phyloP scores from a whole-genome alignment of 2,113 vertebrate genomes.

The Aphyosemion australe region DNA sequence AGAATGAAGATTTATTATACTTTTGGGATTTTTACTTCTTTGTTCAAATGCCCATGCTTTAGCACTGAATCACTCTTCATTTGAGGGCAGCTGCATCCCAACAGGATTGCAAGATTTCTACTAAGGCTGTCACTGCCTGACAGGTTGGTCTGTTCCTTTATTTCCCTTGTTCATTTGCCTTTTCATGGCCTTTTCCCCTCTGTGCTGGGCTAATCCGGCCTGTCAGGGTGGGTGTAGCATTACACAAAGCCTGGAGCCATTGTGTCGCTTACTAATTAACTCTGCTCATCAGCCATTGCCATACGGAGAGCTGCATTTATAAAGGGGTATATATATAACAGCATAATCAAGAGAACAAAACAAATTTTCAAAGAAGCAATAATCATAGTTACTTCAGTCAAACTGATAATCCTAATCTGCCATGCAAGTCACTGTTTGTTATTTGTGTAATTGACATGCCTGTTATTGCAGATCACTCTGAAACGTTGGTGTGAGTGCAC shows the following conservation, averaged over 20 bases:
- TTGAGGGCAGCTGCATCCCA: conserved; percentile 15
- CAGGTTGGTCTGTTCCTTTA: conserved; percentile 42
- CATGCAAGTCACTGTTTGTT: neutral
- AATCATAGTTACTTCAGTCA: conserved; percentile 1
- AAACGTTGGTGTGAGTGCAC: conserved; percentile 12
- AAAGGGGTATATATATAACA: conserved; percentile 20
- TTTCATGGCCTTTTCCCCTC: conserved; percentile 58
- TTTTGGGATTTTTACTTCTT: too few species aligned
- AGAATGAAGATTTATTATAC: too few species aligned
- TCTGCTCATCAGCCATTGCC: conserved; percentile 49
- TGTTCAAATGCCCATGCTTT: too few species aligned
- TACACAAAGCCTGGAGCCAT: conserved; percentile 65
- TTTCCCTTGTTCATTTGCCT: conserved; percentile 60
- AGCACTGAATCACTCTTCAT: conserved; percentile 16
- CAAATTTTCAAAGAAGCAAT: neutral
- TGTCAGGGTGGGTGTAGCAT: conserved; percentile 67
- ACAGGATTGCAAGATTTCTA: conserved; percentile 29
- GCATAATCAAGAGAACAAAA: conserved; percentile 5
- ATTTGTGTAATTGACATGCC: neutral
- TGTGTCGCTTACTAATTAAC: conserved; percentile 60
- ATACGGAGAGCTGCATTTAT: conserved; percentile 28
- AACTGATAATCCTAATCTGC: conserved; percentile 9
- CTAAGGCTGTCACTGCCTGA: conserved; percentile 30
- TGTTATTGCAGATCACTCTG: conserved; percentile 21
- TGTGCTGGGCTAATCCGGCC: conserved; percentile 54